Evolutionary conservation across 2,797 vertebrate genomes (phyloP).

Genomic region (Bothrops alternatus): DNA sequence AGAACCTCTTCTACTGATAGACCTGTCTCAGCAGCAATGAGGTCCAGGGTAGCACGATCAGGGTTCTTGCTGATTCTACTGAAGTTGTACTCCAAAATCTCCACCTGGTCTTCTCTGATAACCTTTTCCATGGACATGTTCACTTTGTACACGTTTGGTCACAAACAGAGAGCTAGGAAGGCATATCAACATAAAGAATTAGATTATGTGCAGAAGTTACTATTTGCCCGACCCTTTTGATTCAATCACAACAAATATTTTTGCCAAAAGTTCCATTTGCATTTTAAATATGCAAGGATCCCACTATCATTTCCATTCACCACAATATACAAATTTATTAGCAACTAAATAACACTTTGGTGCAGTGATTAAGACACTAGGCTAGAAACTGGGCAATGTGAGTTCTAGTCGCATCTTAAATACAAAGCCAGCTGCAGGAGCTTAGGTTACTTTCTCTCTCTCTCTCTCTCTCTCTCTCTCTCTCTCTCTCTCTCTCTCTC

Average conservation of each 20-base stretch:
- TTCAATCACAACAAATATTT: not conserved
- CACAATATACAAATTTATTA: not conserved
- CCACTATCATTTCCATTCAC: not conserved
- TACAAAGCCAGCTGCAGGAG: not conserved
- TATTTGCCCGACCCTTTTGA: too few species aligned
- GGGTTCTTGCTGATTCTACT: conserved; percentile 81
- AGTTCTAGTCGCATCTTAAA: not conserved
- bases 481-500: not conserved
- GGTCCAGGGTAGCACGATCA: conserved; percentile 80
- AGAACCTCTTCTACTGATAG: conserved; percentile 82
- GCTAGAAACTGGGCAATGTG: not conserved
- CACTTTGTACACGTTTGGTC: conserved; percentile 13
- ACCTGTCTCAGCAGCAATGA: conserved; percentile 88
- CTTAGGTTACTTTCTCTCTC: not conserved
- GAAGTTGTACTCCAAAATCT: conserved; percentile 88
- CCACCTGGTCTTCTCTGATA: conserved; percentile 80
- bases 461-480: not conserved
- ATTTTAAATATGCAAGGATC: not conserved
- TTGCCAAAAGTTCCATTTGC: not conserved
- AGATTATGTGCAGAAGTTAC: not conserved
- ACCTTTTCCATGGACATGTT: conserved; percentile 63
- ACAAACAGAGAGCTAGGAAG: conserved; percentile 16
- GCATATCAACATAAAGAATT: not conserved
- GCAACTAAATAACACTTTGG: not conserved
- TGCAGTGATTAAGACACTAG: not conserved